These are phyloP conservation scores for Cataglyphis hispanica DNA, from an alignment of 1,140 invertebrate species.

Conservation along the genomic window DNA sequence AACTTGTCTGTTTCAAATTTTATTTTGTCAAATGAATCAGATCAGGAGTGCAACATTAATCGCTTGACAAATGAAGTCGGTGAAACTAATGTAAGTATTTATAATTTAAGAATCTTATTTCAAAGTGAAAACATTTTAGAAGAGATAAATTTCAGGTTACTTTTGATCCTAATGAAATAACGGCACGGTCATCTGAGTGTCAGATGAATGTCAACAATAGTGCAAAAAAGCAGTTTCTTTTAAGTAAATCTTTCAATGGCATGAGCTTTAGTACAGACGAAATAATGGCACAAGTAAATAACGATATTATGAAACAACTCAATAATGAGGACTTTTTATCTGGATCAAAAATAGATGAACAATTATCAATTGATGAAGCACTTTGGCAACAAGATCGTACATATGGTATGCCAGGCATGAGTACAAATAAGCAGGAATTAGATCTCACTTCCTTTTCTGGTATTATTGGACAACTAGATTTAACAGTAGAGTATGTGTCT, in stretches of 20 bases:
- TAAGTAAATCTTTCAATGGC: conserved; percentile 44
- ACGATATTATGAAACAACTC: conserved; percentile 72
- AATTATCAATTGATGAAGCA: conserved; percentile 78
- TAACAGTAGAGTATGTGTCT: conserved; percentile 77
- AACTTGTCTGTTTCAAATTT: not conserved
- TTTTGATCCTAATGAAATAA: conserved; percentile 82
- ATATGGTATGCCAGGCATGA: conserved; percentile 58
- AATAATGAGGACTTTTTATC: conserved; percentile 79
- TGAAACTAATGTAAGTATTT: conserved; percentile 52
- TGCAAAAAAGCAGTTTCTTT: conserved; percentile 44
- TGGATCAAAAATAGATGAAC: conserved; percentile 75
- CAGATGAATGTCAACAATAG: conserved; percentile 71
- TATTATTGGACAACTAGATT: conserved; percentile 80
- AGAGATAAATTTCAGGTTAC: conserved; percentile 72
- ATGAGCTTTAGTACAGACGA: conserved; percentile 75
- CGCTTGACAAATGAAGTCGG: conserved; percentile 19
- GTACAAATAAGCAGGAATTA: conserved; percentile 73
- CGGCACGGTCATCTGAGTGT: conserved; percentile 81
- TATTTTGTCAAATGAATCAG: not conserved
- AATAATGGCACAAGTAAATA: not conserved
- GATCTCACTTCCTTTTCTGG: conserved; percentile 82
- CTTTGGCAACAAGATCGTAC: conserved; percentile 76
- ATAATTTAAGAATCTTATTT: conserved; percentile 30
- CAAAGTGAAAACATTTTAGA: not conserved
- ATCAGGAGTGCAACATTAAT: conserved; percentile 11